These are phyloP conservation scores for Margaritifera margaritifera DNA, from an alignment of 2,888 invertebrate species.

Conservation along the genomic window DNA sequence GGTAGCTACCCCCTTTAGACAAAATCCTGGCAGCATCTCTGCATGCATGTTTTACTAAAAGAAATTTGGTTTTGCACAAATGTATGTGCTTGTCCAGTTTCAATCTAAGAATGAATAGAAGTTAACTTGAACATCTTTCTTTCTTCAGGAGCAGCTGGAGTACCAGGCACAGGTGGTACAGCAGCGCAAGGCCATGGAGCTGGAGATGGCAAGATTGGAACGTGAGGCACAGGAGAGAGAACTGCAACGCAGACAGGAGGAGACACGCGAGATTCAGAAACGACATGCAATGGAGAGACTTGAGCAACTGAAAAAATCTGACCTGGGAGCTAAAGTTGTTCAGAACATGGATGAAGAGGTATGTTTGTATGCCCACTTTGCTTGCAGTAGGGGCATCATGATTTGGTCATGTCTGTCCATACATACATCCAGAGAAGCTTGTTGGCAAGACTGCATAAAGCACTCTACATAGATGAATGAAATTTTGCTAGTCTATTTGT, in stretches of 20 bases:
- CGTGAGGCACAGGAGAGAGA: constrained; percentile 92
- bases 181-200: constrained; percentile 79
- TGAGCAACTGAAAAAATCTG: constrained; percentile 92
- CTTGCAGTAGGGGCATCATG: too few relatives aligned
- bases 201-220: constrained; percentile 90
- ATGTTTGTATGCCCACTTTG: constrained; percentile 4
- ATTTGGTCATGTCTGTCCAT: too few relatives aligned
- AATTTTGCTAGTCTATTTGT: too few relatives aligned
- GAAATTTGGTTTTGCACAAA: background rate
- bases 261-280: constrained; percentile 89
- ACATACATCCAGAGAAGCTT: too few relatives aligned
- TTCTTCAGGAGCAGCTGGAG: constrained; percentile 81
- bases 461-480: too few relatives aligned
- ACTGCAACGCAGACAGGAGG: constrained; percentile 87
- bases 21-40: too few relatives aligned
- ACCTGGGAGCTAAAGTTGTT: constrained; percentile 91
- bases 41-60: background rate
- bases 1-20: too few relatives aligned
- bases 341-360: constrained; percentile 71
- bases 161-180: constrained; percentile 77
- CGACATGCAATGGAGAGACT: constrained; percentile 89
- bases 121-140: background rate
- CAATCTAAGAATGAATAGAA: background rate
- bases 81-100: background rate
- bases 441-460: too few relatives aligned